Percentiles rank a stretch among this genome's conserved stretches.
Evolutionary conservation across 2,797 vertebrate species (phyloP).

Genomic region (Diceros bicornis): DNA sequence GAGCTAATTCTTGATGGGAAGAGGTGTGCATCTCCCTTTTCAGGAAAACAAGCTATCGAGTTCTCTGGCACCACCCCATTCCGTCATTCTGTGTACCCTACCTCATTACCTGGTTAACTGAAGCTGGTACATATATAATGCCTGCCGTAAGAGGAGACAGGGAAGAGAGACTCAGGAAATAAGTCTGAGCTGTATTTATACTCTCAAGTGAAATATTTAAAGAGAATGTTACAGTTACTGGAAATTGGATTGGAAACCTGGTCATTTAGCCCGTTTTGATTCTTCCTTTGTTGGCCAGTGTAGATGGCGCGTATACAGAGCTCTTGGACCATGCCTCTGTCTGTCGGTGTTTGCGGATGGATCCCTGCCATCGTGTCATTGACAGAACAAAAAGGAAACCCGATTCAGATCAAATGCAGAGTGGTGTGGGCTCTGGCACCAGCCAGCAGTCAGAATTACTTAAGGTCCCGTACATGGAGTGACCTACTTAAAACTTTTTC

Average conservation of each 20-base stretch:
- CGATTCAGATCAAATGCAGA: not conserved
- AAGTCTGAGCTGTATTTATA: not conserved
- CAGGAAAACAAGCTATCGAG: not conserved
- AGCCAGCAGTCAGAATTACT: not conserved
- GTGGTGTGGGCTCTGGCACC: not conserved
- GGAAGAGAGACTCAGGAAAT: not conserved
- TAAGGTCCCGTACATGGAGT: not conserved
- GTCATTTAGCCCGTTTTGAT: not conserved
- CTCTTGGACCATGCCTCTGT: rapidly evolving
- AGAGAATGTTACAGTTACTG: not conserved
- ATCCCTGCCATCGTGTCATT: not conserved
- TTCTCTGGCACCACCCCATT: too few species aligned
- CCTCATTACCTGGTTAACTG: not conserved
- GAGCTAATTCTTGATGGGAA: not conserved
- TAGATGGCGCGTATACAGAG: rapidly evolving
- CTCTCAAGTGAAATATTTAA: not conserved
- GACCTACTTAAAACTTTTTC: slow-evolving; percentile 47
- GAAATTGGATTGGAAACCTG: not conserved
- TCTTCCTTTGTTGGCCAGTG: not conserved
- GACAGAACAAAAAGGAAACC: not conserved
- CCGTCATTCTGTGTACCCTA: rapidly evolving
- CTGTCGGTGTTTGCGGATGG: not conserved
- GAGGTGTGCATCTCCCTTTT: too few species aligned
- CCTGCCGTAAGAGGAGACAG: not conserved
- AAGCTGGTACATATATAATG: not conserved